Evolutionary conservation across 1,140 invertebrate species (phyloP), one percentile per base, ranked within the genome.

Genomic region (Neelides sp.): DNA sequence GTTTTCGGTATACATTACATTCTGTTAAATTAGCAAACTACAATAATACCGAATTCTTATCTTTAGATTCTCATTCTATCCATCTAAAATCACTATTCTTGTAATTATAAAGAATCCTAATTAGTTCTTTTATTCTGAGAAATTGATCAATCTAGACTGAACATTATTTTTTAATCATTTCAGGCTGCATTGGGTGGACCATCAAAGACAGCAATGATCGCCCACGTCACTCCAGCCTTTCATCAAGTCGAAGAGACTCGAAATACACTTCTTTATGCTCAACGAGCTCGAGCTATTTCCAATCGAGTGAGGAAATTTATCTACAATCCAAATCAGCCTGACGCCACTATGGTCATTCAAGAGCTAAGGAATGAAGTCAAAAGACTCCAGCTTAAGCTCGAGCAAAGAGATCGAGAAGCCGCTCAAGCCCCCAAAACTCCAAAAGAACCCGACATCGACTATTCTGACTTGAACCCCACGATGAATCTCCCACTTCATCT

Each of bases 191-290:
- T 95, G 12, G 87, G 86, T 50, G 92, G 92, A 3, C 89, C 91
- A 63, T 93, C 88, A 63, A 73, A 72, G 54, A 79, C 92, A 0
- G 88, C 91, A 0, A 96, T 96, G 90, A 88, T 96, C 49, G 92
- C 91, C n/a, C 89, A 96, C 66, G 84, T 95, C 4, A 84, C 83
- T 12, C 85, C 91, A 0, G 79, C 82, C 10, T 72, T 73, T 12
- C 64, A 69, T 1, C 80, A 89, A 57, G 76, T 83, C 10, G 92
- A 96, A 60, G 92, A 96, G 66, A 86, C 85, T 0, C 76, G 85
- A 53, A 96, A 93, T 63, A 97, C 93, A 0, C 68, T 97, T 3
- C 79, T 89, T 36, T 98, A 97, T 68, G 92, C 92, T 4, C 84
- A 91, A 63, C 74, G 90, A 50, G 92, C 93, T 1, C 87, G 87